Evolutionary conservation across 2,113 vertebrate genomes (phyloP), one percentile per base, ranked within the genome.

Genomic region (Xiphophorus maculatus): DNA sequence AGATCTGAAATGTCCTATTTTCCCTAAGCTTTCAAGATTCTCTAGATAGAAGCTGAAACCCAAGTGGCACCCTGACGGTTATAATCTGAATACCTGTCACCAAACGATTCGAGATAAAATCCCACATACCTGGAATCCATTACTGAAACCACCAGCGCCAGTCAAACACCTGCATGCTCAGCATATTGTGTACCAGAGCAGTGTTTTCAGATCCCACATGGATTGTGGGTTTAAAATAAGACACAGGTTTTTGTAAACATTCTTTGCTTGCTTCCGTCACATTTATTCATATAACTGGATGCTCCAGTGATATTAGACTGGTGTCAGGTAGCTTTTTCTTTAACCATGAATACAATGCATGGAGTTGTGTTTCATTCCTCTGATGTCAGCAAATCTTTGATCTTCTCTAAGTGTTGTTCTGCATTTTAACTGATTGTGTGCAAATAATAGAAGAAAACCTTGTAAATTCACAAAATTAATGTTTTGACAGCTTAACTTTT

Each of bases 71-170:
- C 65, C 42, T 63, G 73, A 65, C 10, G 1, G 10, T 19, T 3
- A 32, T 79, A 83, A 91, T 90, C 89, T 84, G 81, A 90, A 88
- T 44, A 51, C 44, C 67, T 73, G 69, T 83, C 84, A 81, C 61
- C 67, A 22, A 22, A 61, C 22, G 63, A 66, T 19, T 28, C 70
- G 1, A 85, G 88, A 89, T 88, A 90, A 91, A 63, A 69, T 14
- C 69, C 72, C 81, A 69, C 83, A 87, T 90, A 81, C 82, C 87
- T 73, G 85, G 89, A 80, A 83, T 71, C 81, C 80, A 82, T 66
- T 73, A 80, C 28, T 87, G 79, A 69, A 78, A 61, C 51, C 71
- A 42, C 32, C 66, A 87, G 84, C 75, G 71, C 88, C 88, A 84
- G 82, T 33, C 76, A 60, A 80, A 79, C 80, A 37, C 69, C n/a